Base-by-base conservation (phyloP, 1,140 invertebrate species). In the Aricia agestis region DNA sequence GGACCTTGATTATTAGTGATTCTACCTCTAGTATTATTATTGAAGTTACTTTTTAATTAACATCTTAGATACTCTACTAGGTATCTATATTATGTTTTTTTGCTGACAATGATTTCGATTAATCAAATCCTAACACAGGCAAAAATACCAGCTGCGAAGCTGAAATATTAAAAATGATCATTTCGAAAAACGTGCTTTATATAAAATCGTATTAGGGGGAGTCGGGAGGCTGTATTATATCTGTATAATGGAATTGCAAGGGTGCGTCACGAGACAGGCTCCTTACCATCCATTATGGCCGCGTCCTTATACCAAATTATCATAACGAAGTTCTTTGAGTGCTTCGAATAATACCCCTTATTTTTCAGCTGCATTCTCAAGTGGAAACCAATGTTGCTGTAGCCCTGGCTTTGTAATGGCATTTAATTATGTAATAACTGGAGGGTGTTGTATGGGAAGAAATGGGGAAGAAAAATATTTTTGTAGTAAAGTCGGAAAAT, bases 201-300 rank as follows among this genome's bases (percentile, higher is more conserved):
- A 17, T 67, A 36, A 67, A 41, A 41, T 67, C 41, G 32, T 31
- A 67, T 42, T 17, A 67, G 77, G 76, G 73, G 72, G 71, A 79
- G 78, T 67, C 73, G 75, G 78, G 78, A 82, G 83, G 77, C 80
- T 81, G 70, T 82, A 76, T 87, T 76, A 78, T 81, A 82, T 76
- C 80, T 82, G 70, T 81, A 77, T 89, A 86, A 89, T 84, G 82
- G 81, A 82, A 84, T 85, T 83, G 84, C 85, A 82, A 80, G 87
- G 87, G 87, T 82, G 87, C 80, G 87, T 90, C 86, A 83, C 82
- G 80, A 79, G 84, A 83, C 81, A 83, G 82, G 76, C 78, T 77
- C 76, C 76, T 73, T 80, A 76, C 76, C 81, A 88, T 88, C 86
- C 82, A 86, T 88, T 90, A 88, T 52, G 45, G 45, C 66, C 67